A percentile compares a stretch with the other conserved stretches of the same genome.
These are phyloP conservation scores for Ramphastos sulfuratus DNA, from an alignment of 2,113 vertebrate genomes.

Conservation along the genomic window DNA sequence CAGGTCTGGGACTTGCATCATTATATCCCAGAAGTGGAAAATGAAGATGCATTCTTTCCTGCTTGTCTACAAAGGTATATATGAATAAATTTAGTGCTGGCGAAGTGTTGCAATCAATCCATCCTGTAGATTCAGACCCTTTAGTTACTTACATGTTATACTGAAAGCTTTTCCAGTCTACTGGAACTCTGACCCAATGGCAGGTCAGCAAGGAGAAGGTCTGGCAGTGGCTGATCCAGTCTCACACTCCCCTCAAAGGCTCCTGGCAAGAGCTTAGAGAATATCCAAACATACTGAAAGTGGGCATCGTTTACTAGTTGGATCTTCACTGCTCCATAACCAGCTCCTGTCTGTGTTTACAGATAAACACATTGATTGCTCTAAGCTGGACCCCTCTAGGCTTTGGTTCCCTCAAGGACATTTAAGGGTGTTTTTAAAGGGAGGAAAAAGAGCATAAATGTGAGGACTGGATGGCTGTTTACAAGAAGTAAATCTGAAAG, in stretches of 20 bases:
- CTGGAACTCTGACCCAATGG: background rate
- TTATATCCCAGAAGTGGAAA: background rate
- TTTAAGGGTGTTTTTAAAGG: background rate
- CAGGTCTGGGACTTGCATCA: background rate
- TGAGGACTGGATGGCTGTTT: background rate
- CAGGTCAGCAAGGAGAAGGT: background rate
- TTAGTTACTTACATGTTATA: background rate
- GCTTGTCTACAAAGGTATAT: background rate
- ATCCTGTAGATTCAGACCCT: background rate
- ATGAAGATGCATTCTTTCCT: background rate
- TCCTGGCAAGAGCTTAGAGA: background rate
- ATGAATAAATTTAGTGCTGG: background rate
- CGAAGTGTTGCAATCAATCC: background rate
- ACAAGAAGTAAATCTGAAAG: background rate
- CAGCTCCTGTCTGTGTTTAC: background rate
- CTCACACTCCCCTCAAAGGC: background rate
- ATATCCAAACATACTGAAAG: background rate
- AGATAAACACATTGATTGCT: background rate
- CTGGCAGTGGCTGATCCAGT: background rate
- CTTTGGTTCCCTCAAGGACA: background rate
- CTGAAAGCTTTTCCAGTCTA: background rate
- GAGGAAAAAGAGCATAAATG: accelerated
- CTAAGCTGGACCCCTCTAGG: background rate
- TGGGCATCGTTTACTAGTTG: background rate
- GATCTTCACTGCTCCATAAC: background rate